These are phyloP conservation scores for Andrena dorsata DNA, from an alignment of 2,888 invertebrate genomes.

Conservation along the genomic window DNA sequence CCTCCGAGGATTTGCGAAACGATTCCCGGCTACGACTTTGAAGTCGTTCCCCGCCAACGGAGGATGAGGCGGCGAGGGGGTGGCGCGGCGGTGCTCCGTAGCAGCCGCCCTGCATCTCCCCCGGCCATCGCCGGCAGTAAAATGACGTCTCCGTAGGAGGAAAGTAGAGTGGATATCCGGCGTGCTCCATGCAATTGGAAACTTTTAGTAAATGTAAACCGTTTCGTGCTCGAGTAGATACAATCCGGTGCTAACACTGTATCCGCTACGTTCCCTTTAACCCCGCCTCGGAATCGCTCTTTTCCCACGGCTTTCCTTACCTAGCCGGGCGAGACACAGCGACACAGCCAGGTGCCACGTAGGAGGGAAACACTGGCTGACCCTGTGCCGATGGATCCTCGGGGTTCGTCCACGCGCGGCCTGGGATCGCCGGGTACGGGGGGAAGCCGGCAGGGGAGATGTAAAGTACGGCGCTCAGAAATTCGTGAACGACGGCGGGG, in stretches of 20 bases:
- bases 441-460: slow-evolving; percentile 24
- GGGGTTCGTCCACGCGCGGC: slow-evolving; percentile 16
- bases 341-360: slow-evolving; percentile 42
- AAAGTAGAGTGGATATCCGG: slow-evolving; percentile 77
- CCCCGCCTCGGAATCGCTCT: slow-evolving; percentile 60
- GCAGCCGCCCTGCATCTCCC: slow-evolving; percentile 60
- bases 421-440: slow-evolving; percentile 6
- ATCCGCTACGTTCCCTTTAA: slow-evolving; percentile 65
- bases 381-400: slow-evolving; percentile 15
- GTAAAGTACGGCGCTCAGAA: slow-evolving; percentile 57
- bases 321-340: slow-evolving; percentile 36
- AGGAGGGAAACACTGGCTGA: neutral
- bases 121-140: slow-evolving; percentile 71
- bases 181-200: slow-evolving; percentile 75
- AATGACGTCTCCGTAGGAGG: slow-evolving; percentile 75
- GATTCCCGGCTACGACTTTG: slow-evolving; percentile 75
- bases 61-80: neutral
- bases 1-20: slow-evolving; percentile 74
- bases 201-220: slow-evolving; percentile 81
- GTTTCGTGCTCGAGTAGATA: slow-evolving; percentile 79
- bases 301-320: slow-evolving; percentile 37
- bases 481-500: slow-evolving; percentile 43
- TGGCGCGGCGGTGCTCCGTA: slow-evolving; percentile 14
- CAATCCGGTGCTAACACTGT: slow-evolving; percentile 75
- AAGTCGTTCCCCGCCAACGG: slow-evolving; percentile 66